A percentile compares a stretch with the other conserved stretches of the same genome.
Evolutionary conservation across 2,888 invertebrate genomes (phyloP).

Genomic region (Branchellion lobata): DNA sequence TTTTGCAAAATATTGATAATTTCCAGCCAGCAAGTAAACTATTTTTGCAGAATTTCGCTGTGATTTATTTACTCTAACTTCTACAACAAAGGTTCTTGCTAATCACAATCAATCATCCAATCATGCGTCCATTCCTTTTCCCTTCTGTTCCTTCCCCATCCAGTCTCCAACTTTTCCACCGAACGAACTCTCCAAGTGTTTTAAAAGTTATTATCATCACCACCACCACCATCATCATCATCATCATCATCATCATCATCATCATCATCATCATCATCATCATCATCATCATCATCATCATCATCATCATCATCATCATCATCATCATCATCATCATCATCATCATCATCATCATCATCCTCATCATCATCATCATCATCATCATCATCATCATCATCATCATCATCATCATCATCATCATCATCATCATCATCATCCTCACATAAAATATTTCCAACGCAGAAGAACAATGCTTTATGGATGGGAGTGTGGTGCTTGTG

Average conservation of each 20-base stretch:
- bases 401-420: slow-evolving; percentile 1
- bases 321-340: not conserved
- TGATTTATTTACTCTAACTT: no score
- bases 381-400: slow-evolving; percentile 2
- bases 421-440: no score
- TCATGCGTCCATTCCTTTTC: no score
- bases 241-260: not conserved
- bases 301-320: not conserved
- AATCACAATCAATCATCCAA: no score
- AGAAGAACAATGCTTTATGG: slow-evolving; percentile 13
- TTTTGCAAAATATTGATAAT: no score
- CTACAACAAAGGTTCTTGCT: no score
- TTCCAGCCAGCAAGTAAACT: no score
- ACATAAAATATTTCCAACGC: not conserved
- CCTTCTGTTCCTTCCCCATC: no score
- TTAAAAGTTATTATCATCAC: slow-evolving; percentile 2
- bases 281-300: not conserved
- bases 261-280: slow-evolving; percentile 18
- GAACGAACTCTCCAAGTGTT: no score
- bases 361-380: not conserved
- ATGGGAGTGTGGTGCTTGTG: not conserved
- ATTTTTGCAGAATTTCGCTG: no score
- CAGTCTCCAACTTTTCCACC: no score
- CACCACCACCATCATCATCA: slow-evolving; percentile 20
- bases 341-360: no score